Evolutionary conservation across 2,113 vertebrate genomes (phyloP).

Genomic region (Leptobrachium leishanense): DNA sequence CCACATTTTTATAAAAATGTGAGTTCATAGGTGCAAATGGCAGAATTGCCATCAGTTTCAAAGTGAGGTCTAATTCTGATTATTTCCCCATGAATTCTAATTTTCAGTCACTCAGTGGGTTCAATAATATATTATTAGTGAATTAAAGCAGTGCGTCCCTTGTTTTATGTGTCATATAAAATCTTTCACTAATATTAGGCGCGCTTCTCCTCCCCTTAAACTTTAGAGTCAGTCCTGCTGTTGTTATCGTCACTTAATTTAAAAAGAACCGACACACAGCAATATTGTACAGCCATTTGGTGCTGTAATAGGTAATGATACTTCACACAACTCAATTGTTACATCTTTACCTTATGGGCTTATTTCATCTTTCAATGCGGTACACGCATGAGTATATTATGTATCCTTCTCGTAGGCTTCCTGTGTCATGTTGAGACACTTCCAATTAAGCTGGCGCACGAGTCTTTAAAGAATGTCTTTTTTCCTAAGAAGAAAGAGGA

Average conservation of each 20-base stretch:
- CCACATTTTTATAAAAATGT: too few relatives aligned
- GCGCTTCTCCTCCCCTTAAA: too few relatives aligned
- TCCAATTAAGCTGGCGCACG: slow-evolving; percentile 34
- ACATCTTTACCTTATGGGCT: not conserved
- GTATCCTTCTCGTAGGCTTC: slow-evolving; percentile 21
- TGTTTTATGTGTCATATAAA: too few relatives aligned
- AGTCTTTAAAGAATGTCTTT: slow-evolving; percentile 33
- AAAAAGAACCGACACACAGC: not conserved
- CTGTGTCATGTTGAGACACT: slow-evolving; percentile 35
- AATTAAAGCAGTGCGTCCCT: too few relatives aligned
- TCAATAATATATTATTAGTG: too few relatives aligned
- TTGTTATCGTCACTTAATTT: not conserved
- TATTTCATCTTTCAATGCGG: slow-evolving; percentile 26
- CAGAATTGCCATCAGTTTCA: too few relatives aligned
- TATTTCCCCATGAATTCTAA: too few relatives aligned
- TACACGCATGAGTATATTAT: slow-evolving; percentile 44
- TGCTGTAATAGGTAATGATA: slow-evolving; percentile 12
- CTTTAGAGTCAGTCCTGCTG: too few relatives aligned
- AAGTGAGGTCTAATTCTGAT: too few relatives aligned
- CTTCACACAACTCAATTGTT: slow-evolving; percentile 35
- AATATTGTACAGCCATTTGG: not conserved
- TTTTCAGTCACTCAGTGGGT: too few relatives aligned
- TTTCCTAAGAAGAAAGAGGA: slow-evolving; percentile 44
- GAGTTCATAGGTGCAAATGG: too few relatives aligned
- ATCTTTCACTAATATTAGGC: too few relatives aligned